phyloP scores from a whole-genome alignment of 2,797 vertebrate genomes.

The Hafferia zeledoni region DNA sequence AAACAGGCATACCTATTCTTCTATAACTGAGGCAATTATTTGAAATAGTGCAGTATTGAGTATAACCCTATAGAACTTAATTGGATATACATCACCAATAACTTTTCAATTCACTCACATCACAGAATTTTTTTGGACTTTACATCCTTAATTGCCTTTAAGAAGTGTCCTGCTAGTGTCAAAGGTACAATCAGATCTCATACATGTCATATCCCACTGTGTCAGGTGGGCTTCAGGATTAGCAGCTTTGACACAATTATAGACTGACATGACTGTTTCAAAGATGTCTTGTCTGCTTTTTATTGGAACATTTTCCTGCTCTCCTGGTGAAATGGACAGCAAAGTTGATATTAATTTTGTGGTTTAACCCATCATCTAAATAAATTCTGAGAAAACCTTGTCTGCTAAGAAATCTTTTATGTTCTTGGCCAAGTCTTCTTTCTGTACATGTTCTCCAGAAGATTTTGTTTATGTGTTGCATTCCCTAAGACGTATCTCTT shows the following conservation, averaged over 20 bases:
- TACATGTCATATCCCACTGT: not conserved
- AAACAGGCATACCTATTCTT: not conserved
- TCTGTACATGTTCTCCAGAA: not conserved
- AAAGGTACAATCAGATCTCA: not conserved
- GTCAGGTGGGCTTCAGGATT: rapidly evolving
- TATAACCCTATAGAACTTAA: not conserved
- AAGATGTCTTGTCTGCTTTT: not conserved
- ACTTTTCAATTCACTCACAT: not conserved
- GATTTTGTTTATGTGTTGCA: not conserved
- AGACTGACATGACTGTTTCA: not conserved
- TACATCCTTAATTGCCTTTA: not conserved
- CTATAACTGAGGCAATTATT: not conserved
- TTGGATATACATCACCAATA: not conserved
- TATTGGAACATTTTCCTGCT: not conserved
- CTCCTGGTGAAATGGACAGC: not conserved
- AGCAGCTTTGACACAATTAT: not conserved
- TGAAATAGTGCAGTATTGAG: not conserved
- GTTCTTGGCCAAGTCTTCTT: not conserved
- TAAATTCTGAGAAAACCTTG: not conserved
- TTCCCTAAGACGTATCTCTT: not conserved
- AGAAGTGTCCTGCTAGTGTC: not conserved
- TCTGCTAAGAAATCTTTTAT: not conserved
- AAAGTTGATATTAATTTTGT: not conserved
- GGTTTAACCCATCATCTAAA: not conserved
- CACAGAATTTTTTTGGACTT: not conserved